Evolutionary conservation across 2,888 invertebrate species (phyloP).

Genomic region (Hirtodrosophila cameraria): DNA sequence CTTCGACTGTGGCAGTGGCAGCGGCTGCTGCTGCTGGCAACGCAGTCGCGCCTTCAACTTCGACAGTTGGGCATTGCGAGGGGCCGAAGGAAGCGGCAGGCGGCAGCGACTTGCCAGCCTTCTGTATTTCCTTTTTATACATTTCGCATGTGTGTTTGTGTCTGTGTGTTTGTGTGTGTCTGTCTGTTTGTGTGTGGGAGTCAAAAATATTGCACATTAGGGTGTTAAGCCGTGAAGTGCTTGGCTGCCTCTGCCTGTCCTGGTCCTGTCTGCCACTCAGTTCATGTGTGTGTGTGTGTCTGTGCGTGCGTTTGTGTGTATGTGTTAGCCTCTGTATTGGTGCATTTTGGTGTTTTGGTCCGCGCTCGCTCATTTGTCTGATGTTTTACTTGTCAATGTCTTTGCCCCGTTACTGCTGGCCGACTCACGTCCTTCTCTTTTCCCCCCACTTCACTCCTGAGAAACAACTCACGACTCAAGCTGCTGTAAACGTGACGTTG

Average conservation of each 20-base stretch:
- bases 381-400: slow-evolving; percentile 62
- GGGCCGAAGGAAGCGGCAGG: no score
- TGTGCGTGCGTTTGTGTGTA: slow-evolving; percentile 17
- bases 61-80: slow-evolving; percentile 29
- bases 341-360: slow-evolving; percentile 12
- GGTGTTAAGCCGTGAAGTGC: slow-evolving; percentile 83
- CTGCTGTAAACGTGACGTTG: slow-evolving; percentile 1
- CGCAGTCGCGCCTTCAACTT: slow-evolving; percentile 55
- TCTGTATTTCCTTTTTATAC: slow-evolving; percentile 51
- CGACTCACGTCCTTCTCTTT: slow-evolving; percentile 15
- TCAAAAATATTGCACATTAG: slow-evolving; percentile 81
- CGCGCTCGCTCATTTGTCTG: slow-evolving; percentile 53
- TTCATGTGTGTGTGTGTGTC: neutral
- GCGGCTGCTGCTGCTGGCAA: slow-evolving; percentile 35
- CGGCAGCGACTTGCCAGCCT: slow-evolving; percentile 33
- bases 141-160: no score
- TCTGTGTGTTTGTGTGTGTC: slow-evolving; percentile 3
- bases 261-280: slow-evolving; percentile 20
- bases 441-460: neutral
- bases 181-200: slow-evolving; percentile 41
- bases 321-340: slow-evolving; percentile 17
- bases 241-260: slow-evolving; percentile 53
- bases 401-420: slow-evolving; percentile 23
- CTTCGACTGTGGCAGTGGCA: slow-evolving; percentile 19
- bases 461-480: slow-evolving; percentile 1